These are phyloP conservation scores for Sussaba pulchella DNA, from an alignment of 2,888 invertebrate species.

Conservation along the genomic window DNA sequence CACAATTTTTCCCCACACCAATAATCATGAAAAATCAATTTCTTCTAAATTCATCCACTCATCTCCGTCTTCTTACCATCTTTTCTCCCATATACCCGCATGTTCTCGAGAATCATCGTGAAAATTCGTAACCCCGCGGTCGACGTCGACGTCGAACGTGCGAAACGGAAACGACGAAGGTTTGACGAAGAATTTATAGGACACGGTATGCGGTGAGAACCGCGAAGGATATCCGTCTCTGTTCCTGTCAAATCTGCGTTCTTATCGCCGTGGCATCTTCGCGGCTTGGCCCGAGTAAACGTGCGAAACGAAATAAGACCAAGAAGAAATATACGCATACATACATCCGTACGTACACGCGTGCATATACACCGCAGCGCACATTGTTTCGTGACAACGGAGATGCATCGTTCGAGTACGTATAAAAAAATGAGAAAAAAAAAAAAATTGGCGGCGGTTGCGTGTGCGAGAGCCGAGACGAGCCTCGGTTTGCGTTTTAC, in stretches of 20 bases:
- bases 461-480: conserved; percentile 13
- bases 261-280: conserved; percentile 46
- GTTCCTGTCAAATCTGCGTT: conserved; percentile 62
- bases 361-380: conserved; percentile 7
- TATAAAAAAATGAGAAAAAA: too few relatives aligned
- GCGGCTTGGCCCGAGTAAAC: conserved; percentile 55
- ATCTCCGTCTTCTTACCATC: too few relatives aligned
- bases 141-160: conserved; percentile 9
- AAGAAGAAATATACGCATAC: conserved; percentile 13
- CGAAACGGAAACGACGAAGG: conserved; percentile 14
- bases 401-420: conserved; percentile 54
- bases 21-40: too few relatives aligned
- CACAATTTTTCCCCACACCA: too few relatives aligned
- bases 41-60: too few relatives aligned
- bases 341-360: background rate
- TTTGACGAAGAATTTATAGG: conserved; percentile 45
- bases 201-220: conserved; percentile 36
- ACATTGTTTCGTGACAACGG: conserved; percentile 57
- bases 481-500: conserved; percentile 41
- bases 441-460: background rate
- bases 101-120: too few relatives aligned
- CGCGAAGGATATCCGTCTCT: conserved; percentile 62
- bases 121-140: background rate
- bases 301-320: conserved; percentile 51
- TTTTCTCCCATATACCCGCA: too few relatives aligned